Base-by-base conservation (phyloP, 2,797 vertebrate genomes). In the Smutsia gigantea region DNA sequence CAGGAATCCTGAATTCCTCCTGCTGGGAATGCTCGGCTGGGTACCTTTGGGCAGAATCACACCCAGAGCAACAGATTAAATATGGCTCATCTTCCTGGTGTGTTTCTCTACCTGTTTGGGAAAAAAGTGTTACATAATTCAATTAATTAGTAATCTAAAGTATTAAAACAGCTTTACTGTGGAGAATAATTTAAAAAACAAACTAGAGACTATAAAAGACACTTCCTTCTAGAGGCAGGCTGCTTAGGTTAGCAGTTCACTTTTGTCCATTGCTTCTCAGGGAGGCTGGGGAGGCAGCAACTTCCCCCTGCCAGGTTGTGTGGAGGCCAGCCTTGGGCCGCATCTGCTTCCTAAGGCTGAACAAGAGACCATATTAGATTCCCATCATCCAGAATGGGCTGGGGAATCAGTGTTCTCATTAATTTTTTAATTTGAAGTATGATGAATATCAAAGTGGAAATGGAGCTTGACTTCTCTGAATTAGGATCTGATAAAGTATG, bases 381-480 rank as follows among this genome's bases (percentile, higher is more conserved):
- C 78, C 79, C 64, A 0, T 88, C 37, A 4, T 10, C 61, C 12
- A 72, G 77, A 87, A 17, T 63, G 53, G 79, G 18, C 59, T 87
- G 79, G 72, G 78, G 72, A 95, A 37, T 72, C 5, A 0, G 63
- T 63, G 27, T 69, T 77, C 75, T 96, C 66, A 21, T 86, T 93
- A 82, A 74, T 87, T 89, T 94, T 94, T 96, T 74, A 93, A 89
- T 94, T 90, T 94, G 94, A 95, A 93, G 74, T 68, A 23, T 87
- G 94, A 61, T 55, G 75, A 75, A 51, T 79, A 82, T 95, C 91
- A 39, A 10, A 39, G 14, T 91, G 91, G 92, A 92, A 97, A 75
- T 84, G 93, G 75, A 85, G 72, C 93, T 2, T 88, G 90, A 61
- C 95, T 79, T 61, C 55, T 74, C 90, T 5, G 69, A 72, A 66